Evolutionary conservation across 2,888 invertebrate species (phyloP).

Genomic region (Keiferia lycopersicella): DNA sequence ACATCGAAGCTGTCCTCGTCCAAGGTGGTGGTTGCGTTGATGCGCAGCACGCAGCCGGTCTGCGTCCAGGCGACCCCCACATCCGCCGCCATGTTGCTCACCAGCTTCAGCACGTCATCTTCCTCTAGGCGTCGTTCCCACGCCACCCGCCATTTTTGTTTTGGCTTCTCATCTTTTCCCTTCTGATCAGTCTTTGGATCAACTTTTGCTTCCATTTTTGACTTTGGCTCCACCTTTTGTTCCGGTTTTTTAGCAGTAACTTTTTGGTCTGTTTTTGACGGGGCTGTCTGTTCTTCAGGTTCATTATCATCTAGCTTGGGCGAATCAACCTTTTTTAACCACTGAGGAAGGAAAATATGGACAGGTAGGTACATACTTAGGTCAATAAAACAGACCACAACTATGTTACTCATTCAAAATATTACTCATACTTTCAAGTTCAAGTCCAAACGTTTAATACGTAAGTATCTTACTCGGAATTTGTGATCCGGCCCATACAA

Average conservation of each 20-base stretch:
- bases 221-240: neutral
- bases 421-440: too few species aligned
- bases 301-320: neutral
- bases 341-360: conserved; percentile 43
- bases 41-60: conserved; percentile 57
- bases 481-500: conserved; percentile 65
- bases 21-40: conserved; percentile 47
- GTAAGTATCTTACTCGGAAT: conserved; percentile 60
- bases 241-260: neutral
- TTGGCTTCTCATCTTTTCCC: neutral
- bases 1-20: conserved; percentile 58
- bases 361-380: neutral
- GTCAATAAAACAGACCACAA: neutral
- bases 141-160: conserved; percentile 56
- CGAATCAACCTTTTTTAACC: conserved; percentile 45
- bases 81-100: conserved; percentile 53
- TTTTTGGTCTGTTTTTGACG: neutral
- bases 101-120: conserved; percentile 53
- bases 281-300: neutral
- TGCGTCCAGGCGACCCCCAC: conserved; percentile 59
- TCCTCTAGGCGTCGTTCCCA: conserved; percentile 45
- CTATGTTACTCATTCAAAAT: too few species aligned
- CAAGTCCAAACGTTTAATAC: too few species aligned
- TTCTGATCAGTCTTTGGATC: conserved; percentile 5
- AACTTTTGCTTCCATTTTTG: conserved; percentile 38